Evolutionary conservation across 2,113 vertebrate genomes (phyloP).

Genomic region (Bombycilla garrulus): DNA sequence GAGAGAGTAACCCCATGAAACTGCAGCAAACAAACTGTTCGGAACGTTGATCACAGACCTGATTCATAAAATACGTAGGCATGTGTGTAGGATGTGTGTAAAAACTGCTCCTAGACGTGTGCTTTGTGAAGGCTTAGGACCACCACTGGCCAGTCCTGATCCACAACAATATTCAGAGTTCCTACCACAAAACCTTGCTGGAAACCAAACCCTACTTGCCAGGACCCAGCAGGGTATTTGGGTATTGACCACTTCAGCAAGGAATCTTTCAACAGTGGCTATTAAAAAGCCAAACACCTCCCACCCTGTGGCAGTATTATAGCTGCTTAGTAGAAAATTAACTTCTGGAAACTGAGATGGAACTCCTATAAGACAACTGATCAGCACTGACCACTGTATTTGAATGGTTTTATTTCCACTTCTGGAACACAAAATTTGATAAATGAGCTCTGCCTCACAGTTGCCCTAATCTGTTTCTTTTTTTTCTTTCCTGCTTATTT

Average conservation of each 20-base stretch:
- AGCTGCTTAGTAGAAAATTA: neutral
- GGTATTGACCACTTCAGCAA: neutral
- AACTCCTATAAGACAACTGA: fast-evolving
- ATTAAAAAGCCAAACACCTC: neutral
- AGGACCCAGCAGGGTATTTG: neutral
- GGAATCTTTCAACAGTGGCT: neutral
- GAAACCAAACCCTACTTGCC: neutral
- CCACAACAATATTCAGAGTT: neutral
- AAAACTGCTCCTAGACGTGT: neutral
- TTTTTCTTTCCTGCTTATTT: neutral
- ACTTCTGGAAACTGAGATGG: neutral
- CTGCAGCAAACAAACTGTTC: constrained; percentile 13
- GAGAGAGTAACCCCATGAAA: constrained; percentile 61
- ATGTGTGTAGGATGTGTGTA: neutral
- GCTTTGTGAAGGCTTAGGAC: neutral
- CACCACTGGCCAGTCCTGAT: neutral
- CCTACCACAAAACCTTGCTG: neutral
- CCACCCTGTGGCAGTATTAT: neutral
- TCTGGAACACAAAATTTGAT: neutral
- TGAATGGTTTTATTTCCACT: neutral
- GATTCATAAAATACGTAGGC: constrained; percentile 47
- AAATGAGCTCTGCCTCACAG: neutral
- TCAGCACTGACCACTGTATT: neutral
- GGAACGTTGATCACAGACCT: constrained; percentile 59
- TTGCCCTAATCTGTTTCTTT: neutral